Evolutionary conservation across 2,113 vertebrate genomes (phyloP), one percentile per base, ranked within the genome.

Genomic region (Phylloscopus whistleri): DNA sequence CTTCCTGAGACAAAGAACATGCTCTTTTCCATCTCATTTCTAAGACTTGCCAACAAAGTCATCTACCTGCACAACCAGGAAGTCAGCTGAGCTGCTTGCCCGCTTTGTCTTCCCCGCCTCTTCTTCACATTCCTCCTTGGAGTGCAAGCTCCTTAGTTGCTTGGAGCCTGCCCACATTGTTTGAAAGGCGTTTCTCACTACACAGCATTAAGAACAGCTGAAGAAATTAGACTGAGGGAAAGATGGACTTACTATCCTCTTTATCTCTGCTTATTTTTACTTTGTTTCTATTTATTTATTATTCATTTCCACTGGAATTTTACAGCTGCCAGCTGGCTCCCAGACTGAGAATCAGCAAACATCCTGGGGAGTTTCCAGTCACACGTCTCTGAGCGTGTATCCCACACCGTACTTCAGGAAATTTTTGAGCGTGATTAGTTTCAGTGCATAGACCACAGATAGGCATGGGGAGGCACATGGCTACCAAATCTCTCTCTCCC

Each of bases 331-430:
- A 88, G n/a, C 39, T 90, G 75, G 58, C 30, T 79, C 21, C 20
- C 48, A 88, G 49, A 17, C 6, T 77, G 33, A 77, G 33, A 79
- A 49, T 30, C n/a, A 60, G 20, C 20, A 72, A 75, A 67, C 7
- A 48, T 24, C 35, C 24, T 58, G 21, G 11, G 39, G 39, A 86
- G 14, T 31, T 88, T 87, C 37, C 35, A 74, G 16, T 22, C 2
- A 5, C 31, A 43, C 10, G 67, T 70, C 46, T 79, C 27, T 1
- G 0, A 85, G 21, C 3, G 3, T 0, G 0, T 30, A 22, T 76
- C 10, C 37, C 31, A 22, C 11, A 13, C 22, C 15, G 8, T 69
- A 41, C 2, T 1, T 49, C 52, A 60, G 10, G 15, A 70, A 28
- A 17, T 63, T 77, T 81, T 58, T 74, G 18, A 81, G 11, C 31